Evolutionary conservation across 1,140 invertebrate genomes (phyloP), one percentile per base, ranked within the genome.

Genomic region (Drosophila sturtevanti): DNA sequence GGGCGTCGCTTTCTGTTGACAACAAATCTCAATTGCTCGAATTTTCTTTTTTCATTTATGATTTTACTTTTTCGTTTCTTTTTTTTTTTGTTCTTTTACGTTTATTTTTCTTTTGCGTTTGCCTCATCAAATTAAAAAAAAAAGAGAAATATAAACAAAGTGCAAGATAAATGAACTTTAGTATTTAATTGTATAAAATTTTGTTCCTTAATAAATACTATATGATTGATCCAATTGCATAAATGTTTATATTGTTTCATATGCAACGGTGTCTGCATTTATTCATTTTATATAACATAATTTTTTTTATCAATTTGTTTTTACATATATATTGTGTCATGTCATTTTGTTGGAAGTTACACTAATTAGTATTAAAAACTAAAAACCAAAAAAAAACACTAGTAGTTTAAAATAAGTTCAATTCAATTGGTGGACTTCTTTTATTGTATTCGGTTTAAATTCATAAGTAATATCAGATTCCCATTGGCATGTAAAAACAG

Each of bases 191-290:
- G 71, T 86, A 70, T 77, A 76, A 51, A 66, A 73, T 63, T 62
- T 60, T 77, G 82, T 87, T 87, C 84, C 82, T 87, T 87, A 87
- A 87, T 87, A 87, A 87, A 87, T 89, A 87, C 70, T 76, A 48
- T 79, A 73, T 71, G 55, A 79, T 79, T 44, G 16, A 79, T 76
- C 34, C 55, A 68, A 81, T 58, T 44, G 55, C 75, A 81, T 81
- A 79, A 82, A 87, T 66, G 65, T 68, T 80, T 86, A 65, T 89
- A 65, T 80, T 77, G 22, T 51, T 77, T 77, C 69, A 56, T 38
- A 55, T 54, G 51, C 21, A 55, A 22, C 35, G 51, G 12, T 41
- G 18, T 22, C 64, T 65, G 72, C 60, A 62, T 41, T 68, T 68
- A 62, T 52, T 48, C 37, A 44, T 27, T 55, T 68, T 64, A 41